phyloP scores from a whole-genome alignment of 1,140 invertebrate genomes.

The Melanaphis sacchari region DNA sequence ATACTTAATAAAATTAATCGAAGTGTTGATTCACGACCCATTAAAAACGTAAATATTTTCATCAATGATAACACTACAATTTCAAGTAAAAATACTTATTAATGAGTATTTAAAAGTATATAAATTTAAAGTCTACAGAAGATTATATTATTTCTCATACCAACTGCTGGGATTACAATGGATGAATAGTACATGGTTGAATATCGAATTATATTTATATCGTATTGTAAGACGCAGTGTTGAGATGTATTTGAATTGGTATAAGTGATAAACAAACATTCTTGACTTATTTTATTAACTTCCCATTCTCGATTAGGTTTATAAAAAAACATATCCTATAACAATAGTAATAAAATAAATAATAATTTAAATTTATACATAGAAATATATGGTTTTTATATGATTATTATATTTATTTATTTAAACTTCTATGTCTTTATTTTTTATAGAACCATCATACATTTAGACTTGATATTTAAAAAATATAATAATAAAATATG shows the following conservation, averaged over 20 bases:
- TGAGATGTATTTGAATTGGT: not conserved
- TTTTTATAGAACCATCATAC: not conserved
- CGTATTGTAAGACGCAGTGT: not conserved
- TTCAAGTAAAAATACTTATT: not conserved
- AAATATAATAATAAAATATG: not conserved
- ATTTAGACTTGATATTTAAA: not conserved
- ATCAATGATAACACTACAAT: conserved; percentile 51
- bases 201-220: not conserved
- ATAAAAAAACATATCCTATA: not conserved
- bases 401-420: not conserved
- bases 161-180: conserved; percentile 16
- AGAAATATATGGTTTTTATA: too few species aligned
- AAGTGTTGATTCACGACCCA: not conserved
- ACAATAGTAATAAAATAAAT: not conserved
- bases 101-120: not conserved
- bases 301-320: conserved; percentile 21
- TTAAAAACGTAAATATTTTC: conserved; percentile 40
- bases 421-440: not conserved
- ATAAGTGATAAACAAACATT: not conserved
- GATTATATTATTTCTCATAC: not conserved
- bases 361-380: not conserved
- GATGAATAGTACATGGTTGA: conserved; percentile 48
- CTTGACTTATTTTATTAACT: not conserved
- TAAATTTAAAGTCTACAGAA: not conserved
- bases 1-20: conserved; percentile 21